phyloP scores from a whole-genome alignment of 2,888 invertebrate genomes.

The Dynastes grantii region DNA sequence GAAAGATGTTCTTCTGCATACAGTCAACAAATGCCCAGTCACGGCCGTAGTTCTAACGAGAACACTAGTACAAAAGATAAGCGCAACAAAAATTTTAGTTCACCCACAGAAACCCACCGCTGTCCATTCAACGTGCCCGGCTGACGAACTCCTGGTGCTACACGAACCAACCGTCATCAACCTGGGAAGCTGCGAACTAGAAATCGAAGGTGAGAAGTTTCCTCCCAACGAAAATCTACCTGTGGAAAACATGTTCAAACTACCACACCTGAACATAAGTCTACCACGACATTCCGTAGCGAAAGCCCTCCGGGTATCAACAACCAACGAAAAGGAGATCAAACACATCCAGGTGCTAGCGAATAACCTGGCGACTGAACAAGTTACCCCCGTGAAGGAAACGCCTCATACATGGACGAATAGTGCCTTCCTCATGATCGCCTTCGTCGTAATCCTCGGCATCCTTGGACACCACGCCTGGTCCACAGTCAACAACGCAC shows the following conservation, averaged over 20 bases:
- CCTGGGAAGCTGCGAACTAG: constrained; percentile 1
- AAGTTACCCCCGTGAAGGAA: not conserved
- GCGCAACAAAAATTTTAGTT: constrained; percentile 11
- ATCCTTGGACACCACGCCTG: no score
- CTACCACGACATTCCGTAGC: not conserved
- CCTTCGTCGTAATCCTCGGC: no score
- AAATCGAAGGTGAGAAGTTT: constrained; percentile 26
- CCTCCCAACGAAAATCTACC: not conserved
- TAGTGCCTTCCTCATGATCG: not conserved
- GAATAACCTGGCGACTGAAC: not conserved
- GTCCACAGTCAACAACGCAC: no score
- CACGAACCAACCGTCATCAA: constrained; percentile 14
- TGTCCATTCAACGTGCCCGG: constrained; percentile 8
- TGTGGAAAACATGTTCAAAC: constrained; percentile 24
- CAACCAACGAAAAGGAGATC: not conserved
- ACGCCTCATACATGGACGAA: not conserved
- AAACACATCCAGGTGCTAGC: not conserved
- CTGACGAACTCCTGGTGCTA: constrained; percentile 10
- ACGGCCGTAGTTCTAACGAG: not conserved
- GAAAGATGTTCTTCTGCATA: not conserved
- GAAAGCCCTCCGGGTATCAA: not conserved
- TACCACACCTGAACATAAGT: constrained; percentile 19
- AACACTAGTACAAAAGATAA: constrained; percentile 25
- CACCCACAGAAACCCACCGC: constrained; percentile 1
- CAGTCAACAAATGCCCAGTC: constrained; percentile 14